Base-by-base conservation (phyloP, 1,140 invertebrate genomes). In the Rhagoletis zephyria region DNA sequence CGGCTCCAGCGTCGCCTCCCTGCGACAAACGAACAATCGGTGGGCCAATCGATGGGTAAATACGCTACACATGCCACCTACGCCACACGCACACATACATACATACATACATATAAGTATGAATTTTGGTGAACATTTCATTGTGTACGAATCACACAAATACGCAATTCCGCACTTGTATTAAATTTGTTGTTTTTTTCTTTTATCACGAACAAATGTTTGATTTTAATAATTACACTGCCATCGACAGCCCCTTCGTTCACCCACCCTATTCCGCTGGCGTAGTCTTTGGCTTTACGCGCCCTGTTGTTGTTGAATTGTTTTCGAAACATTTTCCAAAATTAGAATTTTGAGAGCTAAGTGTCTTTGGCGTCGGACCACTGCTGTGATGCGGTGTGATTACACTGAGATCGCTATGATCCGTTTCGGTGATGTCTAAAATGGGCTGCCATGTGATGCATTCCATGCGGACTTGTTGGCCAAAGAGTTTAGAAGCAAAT, bases 361-460 rank as follows among this genome's bases (percentile, higher is more conserved):
- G n/a, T 67, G 30, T 9, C 6, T 67, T 30, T 67, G 64, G 19
- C 40, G 64, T 5, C 40, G 30, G 64, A 40, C 51, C 74, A 81
- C 14, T 56, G 42, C 74, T 81, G 74, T 81, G 74, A 16, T 81
- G 74, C 74, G 40, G 2, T 81, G 42, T 48, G 74, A 81, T 48
- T 81, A 81, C 4, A 51, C 2, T 48, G 74, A 51, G 74, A 81
- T 81, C 74, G 9, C 42, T n/a, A 60, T 60, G 85, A 61, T 42
- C 9, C n/a, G 30, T 42, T 61, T 40, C 19, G 12, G 1, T 56
- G 51, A 63, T 14, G 51, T 63, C 10, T 85, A 85, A 85, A 85
- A 85, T 85, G 19, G 19, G 48, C 85, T 85, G 59, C 19, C 85
- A 85, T 42, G 19, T 85, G 85, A 63, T 85, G 56, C 30, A 40